Percentiles rank a stretch among this genome's conserved stretches.
Conservation (phyloP, 2,888 invertebrate species). For the Aporophyla nigra region DNA sequence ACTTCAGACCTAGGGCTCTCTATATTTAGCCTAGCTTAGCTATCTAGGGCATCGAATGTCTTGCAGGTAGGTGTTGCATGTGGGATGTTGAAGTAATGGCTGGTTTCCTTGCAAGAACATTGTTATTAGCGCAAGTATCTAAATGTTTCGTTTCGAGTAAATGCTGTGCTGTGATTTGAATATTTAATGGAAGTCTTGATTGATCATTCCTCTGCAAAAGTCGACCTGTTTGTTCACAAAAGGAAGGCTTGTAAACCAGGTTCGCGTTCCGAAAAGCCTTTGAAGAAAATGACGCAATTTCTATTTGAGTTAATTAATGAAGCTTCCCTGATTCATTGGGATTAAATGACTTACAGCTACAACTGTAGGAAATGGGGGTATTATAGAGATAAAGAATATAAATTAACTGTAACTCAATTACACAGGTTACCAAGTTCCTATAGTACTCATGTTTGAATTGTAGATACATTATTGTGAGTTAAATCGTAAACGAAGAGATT, state of each 20-base stretch:
- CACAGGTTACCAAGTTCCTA: not conserved
- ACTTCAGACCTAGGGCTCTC: constrained; percentile 67
- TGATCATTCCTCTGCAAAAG: constrained; percentile 34
- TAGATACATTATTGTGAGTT: too few relatives aligned
- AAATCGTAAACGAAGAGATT: not conserved
- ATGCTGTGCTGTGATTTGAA: constrained; percentile 43
- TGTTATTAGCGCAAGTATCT: constrained; percentile 22
- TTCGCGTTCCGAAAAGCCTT: not conserved
- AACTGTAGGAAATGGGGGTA: not conserved
- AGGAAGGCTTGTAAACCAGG: not conserved
- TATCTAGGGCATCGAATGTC: constrained; percentile 79
- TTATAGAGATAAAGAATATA: not conserved
- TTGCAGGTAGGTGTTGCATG: constrained; percentile 73
- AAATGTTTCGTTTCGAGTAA: constrained; percentile 15
- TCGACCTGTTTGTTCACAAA: constrained; percentile 11
- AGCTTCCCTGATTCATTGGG: not conserved
- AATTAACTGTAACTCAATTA: not conserved
- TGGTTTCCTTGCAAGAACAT: constrained; percentile 70
- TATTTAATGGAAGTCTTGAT: constrained; percentile 30
- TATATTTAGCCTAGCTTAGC: constrained; percentile 74
- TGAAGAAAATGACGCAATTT: constrained; percentile 21
- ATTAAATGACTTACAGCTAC: not conserved
- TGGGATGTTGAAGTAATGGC: constrained; percentile 73
- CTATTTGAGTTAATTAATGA: constrained; percentile 15
- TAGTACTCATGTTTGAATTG: not conserved